phyloP scores from a whole-genome alignment of 2,888 invertebrate genomes.

The Harmothoe impar region DNA sequence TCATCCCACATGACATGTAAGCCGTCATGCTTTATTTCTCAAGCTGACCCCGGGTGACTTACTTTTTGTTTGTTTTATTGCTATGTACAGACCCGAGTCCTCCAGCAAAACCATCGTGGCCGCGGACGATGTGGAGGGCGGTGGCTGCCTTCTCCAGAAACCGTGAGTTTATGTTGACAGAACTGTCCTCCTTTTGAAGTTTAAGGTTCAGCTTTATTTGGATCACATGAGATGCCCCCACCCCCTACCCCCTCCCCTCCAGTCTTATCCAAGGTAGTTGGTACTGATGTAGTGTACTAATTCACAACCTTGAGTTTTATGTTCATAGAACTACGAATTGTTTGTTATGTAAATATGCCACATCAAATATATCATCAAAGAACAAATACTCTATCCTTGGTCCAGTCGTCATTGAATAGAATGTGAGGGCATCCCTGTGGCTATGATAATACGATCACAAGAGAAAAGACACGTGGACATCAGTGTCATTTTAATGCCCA shows the following conservation, averaged over 20 bases:
- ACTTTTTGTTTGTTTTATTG: slow-evolving; percentile 16
- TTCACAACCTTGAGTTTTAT: too few species aligned
- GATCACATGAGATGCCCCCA: not conserved
- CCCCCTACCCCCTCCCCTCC: not conserved
- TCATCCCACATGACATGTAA: not conserved
- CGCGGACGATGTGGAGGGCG: not conserved
- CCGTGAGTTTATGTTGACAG: slow-evolving; percentile 7
- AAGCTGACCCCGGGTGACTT: not conserved
- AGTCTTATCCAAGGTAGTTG: too few species aligned
- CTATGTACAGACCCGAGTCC: slow-evolving; percentile 1
- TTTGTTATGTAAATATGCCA: too few species aligned
- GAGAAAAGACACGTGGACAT: too few species aligned
- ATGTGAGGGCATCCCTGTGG: too few species aligned
- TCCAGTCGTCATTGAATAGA: too few species aligned
- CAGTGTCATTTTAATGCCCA: too few species aligned
- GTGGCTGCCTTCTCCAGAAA: slow-evolving; percentile 4
- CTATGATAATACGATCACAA: too few species aligned
- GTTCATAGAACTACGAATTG: too few species aligned
- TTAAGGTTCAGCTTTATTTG: not conserved
- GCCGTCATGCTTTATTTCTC: not conserved
- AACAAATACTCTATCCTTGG: too few species aligned
- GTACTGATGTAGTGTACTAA: too few species aligned
- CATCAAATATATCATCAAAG: too few species aligned
- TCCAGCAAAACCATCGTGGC: slow-evolving; percentile 10
- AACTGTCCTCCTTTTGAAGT: not conserved